A percentile compares a stretch with the other conserved stretches of the same genome.
phyloP scores from a whole-genome alignment of 30 jellyfish, hydroid and myxozoan genomes.

The Hydractinia echinata region DNA sequence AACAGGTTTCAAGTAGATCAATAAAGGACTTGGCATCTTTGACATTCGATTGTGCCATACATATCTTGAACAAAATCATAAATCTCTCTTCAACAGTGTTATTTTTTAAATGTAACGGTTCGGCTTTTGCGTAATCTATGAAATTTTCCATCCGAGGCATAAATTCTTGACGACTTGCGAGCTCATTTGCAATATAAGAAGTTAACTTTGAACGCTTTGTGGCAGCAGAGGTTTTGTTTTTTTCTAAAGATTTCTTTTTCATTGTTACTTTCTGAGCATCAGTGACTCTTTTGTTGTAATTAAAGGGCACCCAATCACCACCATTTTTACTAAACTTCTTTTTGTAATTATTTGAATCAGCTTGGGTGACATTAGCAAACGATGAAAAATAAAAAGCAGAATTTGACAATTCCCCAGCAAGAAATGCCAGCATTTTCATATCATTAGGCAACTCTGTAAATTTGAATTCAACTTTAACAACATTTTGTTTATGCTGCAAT shows the following conservation, averaged over 20 bases:
- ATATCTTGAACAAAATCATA: neutral
- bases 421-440: slow-evolving; percentile 7
- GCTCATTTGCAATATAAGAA: no score
- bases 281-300: neutral
- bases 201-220: no score
- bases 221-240: no score
- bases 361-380: neutral
- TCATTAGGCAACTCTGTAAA: neutral
- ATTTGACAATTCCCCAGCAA: slow-evolving; percentile 18
- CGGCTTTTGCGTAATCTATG: neutral
- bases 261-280: neutral
- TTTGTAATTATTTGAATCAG: neutral
- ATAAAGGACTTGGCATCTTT: neutral
- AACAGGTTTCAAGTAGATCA: neutral
- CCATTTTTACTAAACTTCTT: neutral
- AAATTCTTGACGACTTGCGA: neutral
- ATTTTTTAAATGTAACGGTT: neutral
- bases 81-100: neutral
- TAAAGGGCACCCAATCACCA: neutral
- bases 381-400: neutral
- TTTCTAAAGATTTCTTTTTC: neutral
- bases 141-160: neutral
- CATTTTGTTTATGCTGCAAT: neutral
- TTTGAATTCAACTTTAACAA: neutral
- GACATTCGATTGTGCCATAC: neutral